Evolutionary conservation across 2,113 vertebrate genomes (phyloP).

Genomic region (Callaeas wilsoni): DNA sequence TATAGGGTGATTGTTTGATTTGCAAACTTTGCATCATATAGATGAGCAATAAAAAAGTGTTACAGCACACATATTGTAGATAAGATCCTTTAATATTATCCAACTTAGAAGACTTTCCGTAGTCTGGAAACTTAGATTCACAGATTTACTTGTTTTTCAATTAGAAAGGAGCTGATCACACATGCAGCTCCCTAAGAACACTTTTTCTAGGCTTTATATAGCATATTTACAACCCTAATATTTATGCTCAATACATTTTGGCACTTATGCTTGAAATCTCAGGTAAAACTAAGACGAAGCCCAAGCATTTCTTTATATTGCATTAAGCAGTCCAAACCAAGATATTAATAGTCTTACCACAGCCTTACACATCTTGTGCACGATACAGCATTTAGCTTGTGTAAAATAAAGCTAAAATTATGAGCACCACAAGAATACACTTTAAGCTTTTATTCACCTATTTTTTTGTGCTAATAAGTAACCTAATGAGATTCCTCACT

Average conservation of each 20-base stretch:
- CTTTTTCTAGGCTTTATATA: background rate
- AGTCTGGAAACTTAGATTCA: background rate
- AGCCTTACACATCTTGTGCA: background rate
- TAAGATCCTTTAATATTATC: background rate
- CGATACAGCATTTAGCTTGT: background rate
- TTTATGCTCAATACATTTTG: background rate
- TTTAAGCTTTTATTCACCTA: background rate
- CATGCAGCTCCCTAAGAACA: background rate
- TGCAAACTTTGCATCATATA: background rate
- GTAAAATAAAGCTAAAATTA: too few relatives aligned
- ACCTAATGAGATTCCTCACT: background rate
- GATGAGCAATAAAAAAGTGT: background rate
- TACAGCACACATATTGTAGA: background rate
- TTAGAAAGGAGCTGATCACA: background rate
- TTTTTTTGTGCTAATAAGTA: background rate
- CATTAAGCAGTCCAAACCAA: background rate
- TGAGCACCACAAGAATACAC: background rate
- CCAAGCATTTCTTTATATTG: background rate
- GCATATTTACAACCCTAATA: background rate
- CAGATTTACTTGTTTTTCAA: background rate
- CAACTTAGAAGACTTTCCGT: background rate
- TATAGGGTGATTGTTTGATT: background rate
- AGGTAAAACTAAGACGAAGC: background rate
- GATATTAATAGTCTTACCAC: background rate
- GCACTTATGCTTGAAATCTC: background rate